Evolutionary conservation across 2,888 invertebrate species (phyloP).

Genomic region (Pyrrhia umbra): DNA sequence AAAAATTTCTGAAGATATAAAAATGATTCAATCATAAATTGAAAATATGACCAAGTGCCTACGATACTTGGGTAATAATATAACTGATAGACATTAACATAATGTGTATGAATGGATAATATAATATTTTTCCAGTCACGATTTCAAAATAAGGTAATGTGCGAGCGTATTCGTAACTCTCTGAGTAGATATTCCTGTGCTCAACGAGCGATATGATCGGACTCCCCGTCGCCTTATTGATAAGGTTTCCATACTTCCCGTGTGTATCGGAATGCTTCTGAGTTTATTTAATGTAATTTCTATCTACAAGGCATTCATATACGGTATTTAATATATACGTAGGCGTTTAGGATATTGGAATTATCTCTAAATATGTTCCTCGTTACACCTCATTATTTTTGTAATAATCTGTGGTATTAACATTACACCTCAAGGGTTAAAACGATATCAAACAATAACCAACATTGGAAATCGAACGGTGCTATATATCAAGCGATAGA

Average conservation of each 20-base stretch:
- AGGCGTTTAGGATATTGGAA: slow-evolving; percentile 42
- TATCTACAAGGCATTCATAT: slow-evolving; percentile 68
- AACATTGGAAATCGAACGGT: slow-evolving; percentile 67
- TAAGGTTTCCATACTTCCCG: slow-evolving; percentile 89
- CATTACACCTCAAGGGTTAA: slow-evolving; percentile 55
- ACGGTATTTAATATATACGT: slow-evolving; percentile 63
- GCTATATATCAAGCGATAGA: slow-evolving; percentile 78
- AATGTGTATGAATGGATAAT: slow-evolving; percentile 68
- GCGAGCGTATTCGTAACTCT: slow-evolving; percentile 78
- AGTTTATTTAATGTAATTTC: slow-evolving; percentile 86
- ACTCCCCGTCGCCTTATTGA: slow-evolving; percentile 89
- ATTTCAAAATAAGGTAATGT: slow-evolving; percentile 80
- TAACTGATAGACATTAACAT: slow-evolving; percentile 67
- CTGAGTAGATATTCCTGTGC: slow-evolving; percentile 79
- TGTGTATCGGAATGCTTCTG: slow-evolving; percentile 86
- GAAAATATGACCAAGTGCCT: slow-evolving; percentile 59
- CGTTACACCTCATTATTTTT: slow-evolving; percentile 35
- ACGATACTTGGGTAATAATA: slow-evolving; percentile 52
- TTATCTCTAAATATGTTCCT: slow-evolving; percentile 33
- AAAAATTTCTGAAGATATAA: slow-evolving; percentile 40
- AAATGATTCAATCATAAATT: slow-evolving; percentile 65
- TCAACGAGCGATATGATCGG: slow-evolving; percentile 85
- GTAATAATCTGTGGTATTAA: slow-evolving; percentile 32
- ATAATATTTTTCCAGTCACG: slow-evolving; percentile 76
- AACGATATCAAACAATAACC: slow-evolving; percentile 69